Evolutionary conservation across 2,797 vertebrate species (phyloP), one percentile per base, ranked within the genome.

Genomic region (Ibycter americanus): DNA sequence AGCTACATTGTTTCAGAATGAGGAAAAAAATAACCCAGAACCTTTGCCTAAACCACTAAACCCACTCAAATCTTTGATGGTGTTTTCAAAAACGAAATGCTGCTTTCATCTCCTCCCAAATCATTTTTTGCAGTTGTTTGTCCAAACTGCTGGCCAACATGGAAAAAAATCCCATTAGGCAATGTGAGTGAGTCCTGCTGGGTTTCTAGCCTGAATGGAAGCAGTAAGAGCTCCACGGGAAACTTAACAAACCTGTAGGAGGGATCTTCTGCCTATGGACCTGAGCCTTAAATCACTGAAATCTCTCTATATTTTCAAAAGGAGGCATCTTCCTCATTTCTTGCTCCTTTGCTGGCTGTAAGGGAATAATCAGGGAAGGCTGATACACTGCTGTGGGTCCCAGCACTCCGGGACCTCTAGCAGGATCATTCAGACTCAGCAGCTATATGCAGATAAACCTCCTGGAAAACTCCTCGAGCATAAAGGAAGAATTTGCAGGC

Each of bases 11-110:
- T 83, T 96, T 90, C 82, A 90, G 51, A 92, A 91, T 32, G 62
- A 92, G 61, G 38, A 95, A 93, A 76, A 76, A 71, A 94, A 81
- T 52, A 92, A 79, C n/a, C 40, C 82, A 88, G n/a, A 90, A 76
- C 44, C 62, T 83, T 89, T 67, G 58, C 72, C 79, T 87, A 94
- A 95, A 84, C 36, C 85, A 66, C 68, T 88, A 95, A 95, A 92
- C 26, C 76, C 65, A 72, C 40, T 83, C 80, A 95, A 76, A 91
- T 83, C 47, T 90, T 93, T 76, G 68, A 86, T 67, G 63, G 56
- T 47, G 73, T 84, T 95, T 88, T 94, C 62, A 82, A 86, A 88
- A 83, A 31, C 4, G 1, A 92, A 95, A 76, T 11, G 32, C 31
- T 81, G 59, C 79, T 92, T 93, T 95, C 70, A 95, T 81, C 89